A percentile compares a stretch with the other conserved stretches of the same genome.
These are phyloP conservation scores for Nesogale talazaci DNA, from an alignment of 2,113 vertebrate species.

Conservation along the genomic window DNA sequence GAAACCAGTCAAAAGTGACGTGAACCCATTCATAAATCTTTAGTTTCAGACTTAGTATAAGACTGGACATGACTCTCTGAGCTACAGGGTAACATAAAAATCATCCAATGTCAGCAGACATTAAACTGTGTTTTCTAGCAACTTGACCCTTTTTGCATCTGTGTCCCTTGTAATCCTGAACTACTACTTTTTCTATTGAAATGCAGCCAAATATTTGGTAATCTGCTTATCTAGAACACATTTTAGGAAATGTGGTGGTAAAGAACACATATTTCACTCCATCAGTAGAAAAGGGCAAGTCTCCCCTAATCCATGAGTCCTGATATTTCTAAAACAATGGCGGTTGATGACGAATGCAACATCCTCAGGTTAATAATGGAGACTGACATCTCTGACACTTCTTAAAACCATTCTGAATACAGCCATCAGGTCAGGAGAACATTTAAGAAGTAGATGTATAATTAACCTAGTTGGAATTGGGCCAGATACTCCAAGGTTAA, in stretches of 20 bases:
- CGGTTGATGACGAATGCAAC: neutral
- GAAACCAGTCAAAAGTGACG: neutral
- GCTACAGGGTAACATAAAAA: neutral
- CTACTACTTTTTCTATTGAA: neutral
- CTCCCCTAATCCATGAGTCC: rapidly evolving
- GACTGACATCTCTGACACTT: neutral
- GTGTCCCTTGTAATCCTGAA: neutral
- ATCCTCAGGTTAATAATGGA: slow-evolving; percentile 35
- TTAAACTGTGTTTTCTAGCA: neutral
- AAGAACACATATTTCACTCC: neutral
- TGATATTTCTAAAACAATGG: neutral
- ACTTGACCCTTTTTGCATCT: neutral
- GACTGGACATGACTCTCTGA: neutral
- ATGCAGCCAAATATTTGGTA: neutral
- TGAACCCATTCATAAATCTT: rapidly evolving
- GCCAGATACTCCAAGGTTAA: slow-evolving; percentile 69
- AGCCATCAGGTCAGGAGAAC: slow-evolving; percentile 52
- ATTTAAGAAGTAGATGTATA: slow-evolving; percentile 50
- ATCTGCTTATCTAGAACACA: neutral
- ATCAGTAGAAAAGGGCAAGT: neutral
- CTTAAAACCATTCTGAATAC: neutral
- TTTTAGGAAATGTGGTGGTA: neutral
- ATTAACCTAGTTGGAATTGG: slow-evolving; percentile 74
- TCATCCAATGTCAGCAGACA: neutral
- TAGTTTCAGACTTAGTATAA: neutral